These are phyloP conservation scores for Dinoponera quadriceps DNA, from an alignment of 1,140 invertebrate genomes.

Conservation along the genomic window DNA sequence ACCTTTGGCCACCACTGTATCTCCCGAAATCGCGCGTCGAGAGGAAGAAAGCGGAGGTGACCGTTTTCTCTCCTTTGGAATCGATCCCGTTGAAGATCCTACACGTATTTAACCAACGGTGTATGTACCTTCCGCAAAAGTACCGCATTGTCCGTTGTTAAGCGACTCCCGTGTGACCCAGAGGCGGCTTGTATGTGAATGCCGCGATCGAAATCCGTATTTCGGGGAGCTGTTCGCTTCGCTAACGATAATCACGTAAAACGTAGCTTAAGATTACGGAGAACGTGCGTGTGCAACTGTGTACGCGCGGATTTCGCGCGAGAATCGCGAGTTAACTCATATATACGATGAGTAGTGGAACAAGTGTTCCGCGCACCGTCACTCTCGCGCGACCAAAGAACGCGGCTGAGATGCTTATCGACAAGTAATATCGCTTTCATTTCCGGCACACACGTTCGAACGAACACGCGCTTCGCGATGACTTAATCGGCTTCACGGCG, in stretches of 20 bases:
- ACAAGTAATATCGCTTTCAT: too few species aligned
- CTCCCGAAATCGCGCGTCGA: neutral
- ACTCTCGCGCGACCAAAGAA: too few species aligned
- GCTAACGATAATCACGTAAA: neutral
- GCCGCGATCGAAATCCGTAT: constrained; percentile 5
- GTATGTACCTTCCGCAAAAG: neutral
- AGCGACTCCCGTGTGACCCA: neutral
- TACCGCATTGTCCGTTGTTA: neutral
- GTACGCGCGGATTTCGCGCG: neutral
- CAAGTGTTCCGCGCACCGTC: too few species aligned
- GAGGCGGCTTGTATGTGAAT: neutral
- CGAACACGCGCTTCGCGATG: too few species aligned
- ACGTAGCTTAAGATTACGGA: neutral
- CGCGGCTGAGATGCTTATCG: too few species aligned
- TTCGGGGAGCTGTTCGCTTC: neutral
- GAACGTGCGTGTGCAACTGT: neutral
- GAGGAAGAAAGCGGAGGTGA: neutral
- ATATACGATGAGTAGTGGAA: too few species aligned
- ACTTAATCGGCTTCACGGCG: too few species aligned
- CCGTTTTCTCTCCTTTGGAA: neutral
- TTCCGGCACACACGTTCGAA: too few species aligned
- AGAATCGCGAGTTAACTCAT: too few species aligned
- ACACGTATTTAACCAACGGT: constrained; percentile 4
- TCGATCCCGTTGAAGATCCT: constrained; percentile 11
- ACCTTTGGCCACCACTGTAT: neutral